phyloP scores from a whole-genome alignment of 23 tunicate genomes.

The Styela clava region DNA sequence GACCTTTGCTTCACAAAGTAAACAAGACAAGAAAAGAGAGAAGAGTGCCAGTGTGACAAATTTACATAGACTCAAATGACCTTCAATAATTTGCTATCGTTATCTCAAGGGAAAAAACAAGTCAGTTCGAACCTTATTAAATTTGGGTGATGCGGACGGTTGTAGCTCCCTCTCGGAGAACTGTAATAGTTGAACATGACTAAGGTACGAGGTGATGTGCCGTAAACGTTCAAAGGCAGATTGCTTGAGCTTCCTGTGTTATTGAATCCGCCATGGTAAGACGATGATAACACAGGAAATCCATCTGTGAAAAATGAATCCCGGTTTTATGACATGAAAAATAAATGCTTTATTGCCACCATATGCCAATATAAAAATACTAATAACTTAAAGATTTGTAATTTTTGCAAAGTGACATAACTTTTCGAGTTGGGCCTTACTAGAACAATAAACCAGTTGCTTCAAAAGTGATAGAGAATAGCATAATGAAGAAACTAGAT shows the following conservation, averaged over 20 bases:
- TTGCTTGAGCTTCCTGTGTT: slow-evolving; percentile 2
- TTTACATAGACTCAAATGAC: not conserved
- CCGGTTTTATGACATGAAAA: not conserved
- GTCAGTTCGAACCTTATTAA: slow-evolving; percentile 11
- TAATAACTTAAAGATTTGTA: too few relatives aligned
- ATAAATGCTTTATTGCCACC: not conserved
- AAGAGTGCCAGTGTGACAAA: too few relatives aligned
- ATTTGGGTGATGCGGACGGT: slow-evolving; percentile 16
- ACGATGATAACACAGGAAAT: slow-evolving; percentile 4
- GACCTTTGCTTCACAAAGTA: too few relatives aligned
- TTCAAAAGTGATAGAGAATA: too few relatives aligned
- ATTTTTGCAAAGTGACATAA: too few relatives aligned
- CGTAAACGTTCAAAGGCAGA: slow-evolving; percentile 53
- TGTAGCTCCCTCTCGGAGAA: slow-evolving; percentile 64
- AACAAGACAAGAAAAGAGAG: too few relatives aligned
- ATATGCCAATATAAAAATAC: not conserved
- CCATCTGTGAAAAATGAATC: not conserved
- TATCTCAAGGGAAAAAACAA: not conserved
- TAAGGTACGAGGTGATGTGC: slow-evolving; percentile 82
- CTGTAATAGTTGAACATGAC: slow-evolving; percentile 87
- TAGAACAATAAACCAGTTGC: too few relatives aligned
- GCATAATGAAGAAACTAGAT: too few relatives aligned
- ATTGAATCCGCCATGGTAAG: not conserved
- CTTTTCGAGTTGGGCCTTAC: too few relatives aligned
- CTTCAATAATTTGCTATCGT: not conserved